Evolutionary conservation across 2,888 invertebrate species (phyloP).

Genomic region (Dastarcus helophoroides): DNA sequence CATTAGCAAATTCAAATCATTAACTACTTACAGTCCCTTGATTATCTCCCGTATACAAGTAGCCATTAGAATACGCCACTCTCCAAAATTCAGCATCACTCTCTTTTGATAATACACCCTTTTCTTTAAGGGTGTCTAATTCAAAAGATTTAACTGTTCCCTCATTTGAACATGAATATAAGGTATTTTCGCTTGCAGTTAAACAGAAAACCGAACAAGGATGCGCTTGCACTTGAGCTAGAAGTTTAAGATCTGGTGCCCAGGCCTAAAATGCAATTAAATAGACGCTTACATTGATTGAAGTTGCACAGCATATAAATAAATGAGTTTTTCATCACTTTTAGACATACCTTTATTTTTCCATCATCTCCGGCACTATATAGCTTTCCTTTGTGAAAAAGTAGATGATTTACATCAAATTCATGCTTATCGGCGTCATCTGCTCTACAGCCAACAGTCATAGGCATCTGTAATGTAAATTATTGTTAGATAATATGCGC

Average conservation of each 20-base stretch:
- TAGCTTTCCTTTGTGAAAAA: constrained; percentile 36
- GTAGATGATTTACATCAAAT: constrained; percentile 35
- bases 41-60: constrained; percentile 50
- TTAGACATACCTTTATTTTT: constrained; percentile 37
- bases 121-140: constrained; percentile 34
- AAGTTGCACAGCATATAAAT: not conserved
- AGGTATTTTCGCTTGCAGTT: constrained; percentile 40
- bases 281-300: not conserved
- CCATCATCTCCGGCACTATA: constrained; percentile 42
- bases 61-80: constrained; percentile 30
- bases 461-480: too few species aligned
- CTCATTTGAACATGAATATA: constrained; percentile 54
- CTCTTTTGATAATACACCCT: constrained; percentile 25
- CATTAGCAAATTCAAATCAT: constrained; percentile 3
- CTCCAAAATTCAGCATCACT: constrained; percentile 38
- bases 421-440: constrained; percentile 35
- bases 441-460: constrained; percentile 26
- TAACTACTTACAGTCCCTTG: constrained; percentile 45
- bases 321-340: constrained; percentile 2
- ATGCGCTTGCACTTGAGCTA: constrained; percentile 43
- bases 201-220: constrained; percentile 49
- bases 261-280: constrained; percentile 33
- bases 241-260: constrained; percentile 35
- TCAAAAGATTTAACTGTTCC: constrained; percentile 50
- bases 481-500: constrained; percentile 2